A percentile compares a stretch with the other conserved stretches of the same genome.
These are phyloP conservation scores for Mystacornis crossleyi DNA, from an alignment of 2,113 vertebrate species.

Conservation along the genomic window DNA sequence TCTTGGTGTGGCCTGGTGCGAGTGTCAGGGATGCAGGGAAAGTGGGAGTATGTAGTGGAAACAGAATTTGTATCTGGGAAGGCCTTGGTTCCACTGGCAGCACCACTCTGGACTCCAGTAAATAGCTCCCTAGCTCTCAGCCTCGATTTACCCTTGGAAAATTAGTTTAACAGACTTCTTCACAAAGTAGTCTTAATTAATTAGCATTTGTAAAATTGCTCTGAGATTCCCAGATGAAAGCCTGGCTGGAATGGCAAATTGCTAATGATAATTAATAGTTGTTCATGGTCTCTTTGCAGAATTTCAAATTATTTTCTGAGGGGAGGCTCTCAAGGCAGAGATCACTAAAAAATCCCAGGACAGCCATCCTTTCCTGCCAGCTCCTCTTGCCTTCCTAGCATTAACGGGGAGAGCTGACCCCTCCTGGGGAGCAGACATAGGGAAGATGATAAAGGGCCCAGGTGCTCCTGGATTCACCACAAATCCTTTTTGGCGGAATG, in stretches of 20 bases:
- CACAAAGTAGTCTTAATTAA: constrained; percentile 56
- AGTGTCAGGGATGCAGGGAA: not conserved
- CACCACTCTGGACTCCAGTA: not conserved
- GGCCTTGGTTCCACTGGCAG: not conserved
- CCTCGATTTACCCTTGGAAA: constrained; percentile 50
- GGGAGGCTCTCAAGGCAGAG: not conserved
- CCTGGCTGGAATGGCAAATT: constrained; percentile 59
- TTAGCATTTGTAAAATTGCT: constrained; percentile 50
- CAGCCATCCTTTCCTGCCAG: not conserved
- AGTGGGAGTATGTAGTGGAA: not conserved
- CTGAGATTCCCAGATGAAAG: constrained; percentile 55
- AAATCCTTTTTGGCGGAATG: not conserved
- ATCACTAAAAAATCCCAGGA: not conserved
- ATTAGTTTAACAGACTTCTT: constrained; percentile 40
- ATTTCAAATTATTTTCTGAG: constrained; percentile 21
- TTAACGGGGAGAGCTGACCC: not conserved
- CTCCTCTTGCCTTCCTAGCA: not conserved
- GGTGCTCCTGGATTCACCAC: not conserved
- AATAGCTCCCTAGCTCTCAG: not conserved
- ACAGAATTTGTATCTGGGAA: fast-evolving
- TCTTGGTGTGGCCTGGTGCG: not conserved
- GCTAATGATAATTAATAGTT: constrained; percentile 67
- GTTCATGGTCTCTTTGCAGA: constrained; percentile 34
- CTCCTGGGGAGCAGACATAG: not conserved
- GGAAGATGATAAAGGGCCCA: not conserved